Conservation (phyloP, 37 sponge, comb jelly and placozoan species). For the Tethya wilhelma region DNA sequence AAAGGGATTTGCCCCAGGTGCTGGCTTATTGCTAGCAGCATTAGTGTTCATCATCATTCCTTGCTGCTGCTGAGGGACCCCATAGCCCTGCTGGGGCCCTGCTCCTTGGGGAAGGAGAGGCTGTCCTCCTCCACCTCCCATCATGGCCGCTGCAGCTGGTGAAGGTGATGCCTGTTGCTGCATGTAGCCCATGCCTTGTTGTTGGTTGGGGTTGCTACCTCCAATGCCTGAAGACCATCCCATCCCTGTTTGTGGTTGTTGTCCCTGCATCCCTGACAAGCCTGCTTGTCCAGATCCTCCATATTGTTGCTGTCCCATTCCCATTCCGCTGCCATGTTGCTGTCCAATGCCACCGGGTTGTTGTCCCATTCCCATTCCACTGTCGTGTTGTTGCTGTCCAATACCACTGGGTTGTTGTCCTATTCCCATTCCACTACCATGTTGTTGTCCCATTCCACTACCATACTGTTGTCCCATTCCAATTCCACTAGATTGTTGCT, state of each 20-base stretch:
- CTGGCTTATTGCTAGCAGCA: not conserved
- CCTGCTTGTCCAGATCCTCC: not conserved
- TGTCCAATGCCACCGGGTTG: not conserved
- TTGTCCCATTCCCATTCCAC: not conserved
- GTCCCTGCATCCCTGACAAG: too few species aligned
- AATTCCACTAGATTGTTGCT: not conserved
- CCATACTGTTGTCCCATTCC: conserved; percentile 11
- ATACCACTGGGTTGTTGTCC: too few species aligned
- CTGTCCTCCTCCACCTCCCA: conserved; percentile 9
- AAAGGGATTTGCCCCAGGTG: conserved; percentile 58
- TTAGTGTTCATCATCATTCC: not conserved
- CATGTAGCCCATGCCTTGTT: not conserved
- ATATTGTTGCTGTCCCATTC: not conserved
- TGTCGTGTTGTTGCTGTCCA: not conserved
- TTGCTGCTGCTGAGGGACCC: not conserved
- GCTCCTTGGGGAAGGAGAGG: conserved; percentile 7
- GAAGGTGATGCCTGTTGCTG: not conserved
- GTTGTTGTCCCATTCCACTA: not conserved
- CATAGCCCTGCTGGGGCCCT: not conserved
- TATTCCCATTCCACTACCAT: conserved; percentile 8
- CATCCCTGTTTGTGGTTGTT: not conserved
- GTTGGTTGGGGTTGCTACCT: not conserved
- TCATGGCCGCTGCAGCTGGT: not conserved
- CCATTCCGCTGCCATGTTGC: not conserved
- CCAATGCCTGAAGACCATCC: not conserved